These are phyloP conservation scores for Aethina tumida DNA, from an alignment of 1,140 invertebrate species.

Conservation along the genomic window DNA sequence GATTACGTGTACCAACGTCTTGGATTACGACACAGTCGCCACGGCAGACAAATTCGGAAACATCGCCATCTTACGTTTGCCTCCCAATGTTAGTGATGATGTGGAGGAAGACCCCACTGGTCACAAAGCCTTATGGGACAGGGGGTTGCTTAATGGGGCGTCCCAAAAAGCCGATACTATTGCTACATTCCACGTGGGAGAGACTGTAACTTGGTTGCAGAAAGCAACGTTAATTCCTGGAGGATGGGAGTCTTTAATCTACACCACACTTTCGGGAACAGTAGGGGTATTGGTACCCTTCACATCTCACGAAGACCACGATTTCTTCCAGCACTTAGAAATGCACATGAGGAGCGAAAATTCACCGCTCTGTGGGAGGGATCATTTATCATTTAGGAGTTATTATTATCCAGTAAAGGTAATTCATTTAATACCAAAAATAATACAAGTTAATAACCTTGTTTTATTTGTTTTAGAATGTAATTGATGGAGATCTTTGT, in stretches of 20 bases:
- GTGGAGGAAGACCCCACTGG: slow-evolving; percentile 99
- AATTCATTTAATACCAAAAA: slow-evolving; percentile 19
- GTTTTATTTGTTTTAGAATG: slow-evolving; percentile 64
- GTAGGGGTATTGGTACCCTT: slow-evolving; percentile 96
- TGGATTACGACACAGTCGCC: slow-evolving; percentile 96
- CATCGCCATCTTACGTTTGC: slow-evolving; percentile 80
- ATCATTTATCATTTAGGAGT: slow-evolving; percentile 94
- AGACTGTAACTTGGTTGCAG: slow-evolving; percentile 82
- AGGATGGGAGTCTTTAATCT: slow-evolving; percentile 91
- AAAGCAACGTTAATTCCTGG: slow-evolving; percentile 95
- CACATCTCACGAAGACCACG: slow-evolving; percentile 95
- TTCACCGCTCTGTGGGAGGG: slow-evolving; percentile 89
- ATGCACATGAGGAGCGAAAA: slow-evolving; percentile 99
- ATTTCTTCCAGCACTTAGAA: slow-evolving; percentile 98
- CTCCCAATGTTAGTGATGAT: slow-evolving; percentile 87
- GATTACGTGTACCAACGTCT: slow-evolving; percentile 84
- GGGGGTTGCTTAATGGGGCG: slow-evolving; percentile 55
- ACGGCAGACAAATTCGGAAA: slow-evolving; percentile 99
- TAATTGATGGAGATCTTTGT: slow-evolving; percentile 97
- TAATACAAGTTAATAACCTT: not conserved
- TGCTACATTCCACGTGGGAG: slow-evolving; percentile 91
- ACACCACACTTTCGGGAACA: slow-evolving; percentile 90
- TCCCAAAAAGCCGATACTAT: slow-evolving; percentile 95
- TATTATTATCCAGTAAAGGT: slow-evolving; percentile 98
- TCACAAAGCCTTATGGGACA: slow-evolving; percentile 96